Conservation (phyloP, 2,797 vertebrate species). For the Peromyscus aztecus region DNA sequence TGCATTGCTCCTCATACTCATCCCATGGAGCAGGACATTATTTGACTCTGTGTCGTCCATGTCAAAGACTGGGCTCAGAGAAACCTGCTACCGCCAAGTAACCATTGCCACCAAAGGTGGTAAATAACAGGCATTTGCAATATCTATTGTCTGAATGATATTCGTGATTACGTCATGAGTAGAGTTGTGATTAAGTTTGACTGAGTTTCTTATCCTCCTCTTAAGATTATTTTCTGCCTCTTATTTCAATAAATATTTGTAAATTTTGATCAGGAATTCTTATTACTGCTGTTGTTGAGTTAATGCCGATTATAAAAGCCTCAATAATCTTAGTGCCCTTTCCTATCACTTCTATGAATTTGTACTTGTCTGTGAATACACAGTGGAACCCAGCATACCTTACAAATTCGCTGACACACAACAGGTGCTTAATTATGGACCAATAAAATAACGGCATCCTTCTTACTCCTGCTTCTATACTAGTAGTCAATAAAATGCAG, state of each 20-base stretch:
- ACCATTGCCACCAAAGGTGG: background rate
- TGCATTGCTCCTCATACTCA: background rate
- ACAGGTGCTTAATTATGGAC: background rate
- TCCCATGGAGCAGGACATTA: background rate
- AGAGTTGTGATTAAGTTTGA: background rate
- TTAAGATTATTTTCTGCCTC: constrained; percentile 31
- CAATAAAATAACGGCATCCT: constrained; percentile 14
- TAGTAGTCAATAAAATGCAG: background rate
- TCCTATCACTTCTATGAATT: background rate
- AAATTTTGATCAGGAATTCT: constrained; percentile 7
- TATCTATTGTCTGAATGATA: background rate
- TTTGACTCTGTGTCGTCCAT: background rate
- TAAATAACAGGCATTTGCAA: background rate
- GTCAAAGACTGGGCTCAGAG: background rate
- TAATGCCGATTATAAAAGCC: background rate
- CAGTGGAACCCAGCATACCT: background rate
- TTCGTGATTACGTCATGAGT: background rate
- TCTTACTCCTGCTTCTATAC: background rate
- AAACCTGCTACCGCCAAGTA: background rate
- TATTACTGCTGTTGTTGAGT: background rate
- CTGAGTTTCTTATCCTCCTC: background rate
- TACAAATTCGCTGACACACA: background rate
- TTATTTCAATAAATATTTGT: constrained; percentile 57
- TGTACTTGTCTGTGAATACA: background rate
- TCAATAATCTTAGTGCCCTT: background rate